phyloP scores from a whole-genome alignment of 2,797 vertebrate genomes.

The Eupleurogrammus muticus region DNA sequence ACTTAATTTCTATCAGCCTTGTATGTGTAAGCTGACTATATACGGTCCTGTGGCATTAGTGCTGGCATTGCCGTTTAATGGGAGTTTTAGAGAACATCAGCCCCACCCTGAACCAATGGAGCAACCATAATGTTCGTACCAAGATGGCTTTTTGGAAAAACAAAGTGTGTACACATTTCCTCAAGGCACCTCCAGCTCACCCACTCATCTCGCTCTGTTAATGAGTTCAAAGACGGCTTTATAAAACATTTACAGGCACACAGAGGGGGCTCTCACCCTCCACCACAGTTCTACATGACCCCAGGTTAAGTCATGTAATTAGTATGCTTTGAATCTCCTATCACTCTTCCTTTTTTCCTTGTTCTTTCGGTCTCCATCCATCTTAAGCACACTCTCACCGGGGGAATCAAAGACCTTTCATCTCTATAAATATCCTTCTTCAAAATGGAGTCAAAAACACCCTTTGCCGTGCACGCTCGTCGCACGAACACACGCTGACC shows the following conservation, averaged over 20 bases:
- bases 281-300: conserved; percentile 64
- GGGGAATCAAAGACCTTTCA: conserved; percentile 38
- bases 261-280: conserved; percentile 51
- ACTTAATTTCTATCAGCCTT: not conserved
- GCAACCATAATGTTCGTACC: conserved; percentile 26
- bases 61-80: conserved; percentile 12
- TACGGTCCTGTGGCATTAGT: not conserved
- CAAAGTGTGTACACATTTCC: conserved; percentile 47
- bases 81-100: conserved; percentile 26
- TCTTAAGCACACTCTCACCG: conserved; percentile 26
- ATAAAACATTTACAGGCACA: conserved; percentile 81
- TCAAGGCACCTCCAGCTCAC: conserved; percentile 29
- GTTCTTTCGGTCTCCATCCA: conserved; percentile 20
- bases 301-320: conserved; percentile 79
- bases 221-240: conserved; percentile 75
- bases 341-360: conserved; percentile 22
- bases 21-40: not conserved
- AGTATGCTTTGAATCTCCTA: conserved; percentile 57
- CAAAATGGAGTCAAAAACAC: not conserved
- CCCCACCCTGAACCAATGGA: conserved; percentile 31
- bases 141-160: conserved; percentile 50
- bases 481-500: conserved; percentile 12
- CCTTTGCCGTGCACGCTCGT: not conserved
- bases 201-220: conserved; percentile 53
- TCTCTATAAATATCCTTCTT: conserved; percentile 33